These are phyloP conservation scores for Thamnophis sirtalis DNA, from an alignment of 2,113 vertebrate genomes.

Conservation along the genomic window DNA sequence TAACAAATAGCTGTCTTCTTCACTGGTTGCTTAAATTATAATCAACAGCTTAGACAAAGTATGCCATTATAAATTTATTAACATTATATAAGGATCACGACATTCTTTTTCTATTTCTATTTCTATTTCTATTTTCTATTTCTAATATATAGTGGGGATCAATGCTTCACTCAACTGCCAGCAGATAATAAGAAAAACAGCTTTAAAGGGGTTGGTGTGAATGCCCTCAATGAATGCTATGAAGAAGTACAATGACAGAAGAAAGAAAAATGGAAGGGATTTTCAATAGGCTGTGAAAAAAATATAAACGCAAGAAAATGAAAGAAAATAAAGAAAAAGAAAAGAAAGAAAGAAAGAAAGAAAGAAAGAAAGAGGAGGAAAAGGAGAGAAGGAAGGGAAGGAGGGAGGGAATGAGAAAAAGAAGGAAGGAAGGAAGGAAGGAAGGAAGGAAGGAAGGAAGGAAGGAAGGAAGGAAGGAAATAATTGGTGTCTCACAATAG, in stretches of 20 bases:
- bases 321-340: too few species aligned
- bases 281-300: constrained; percentile 20
- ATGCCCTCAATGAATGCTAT: not conserved
- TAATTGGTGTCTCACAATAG: not conserved
- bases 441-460: not conserved
- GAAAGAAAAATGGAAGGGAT: not conserved
- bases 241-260: constrained; percentile 4
- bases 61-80: too few species aligned
- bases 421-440: not conserved
- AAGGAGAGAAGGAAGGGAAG: not conserved
- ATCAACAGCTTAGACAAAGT: too few species aligned
- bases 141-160: not conserved
- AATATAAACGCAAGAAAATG: not conserved
- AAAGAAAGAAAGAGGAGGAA: too few species aligned
- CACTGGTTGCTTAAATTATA: too few species aligned
- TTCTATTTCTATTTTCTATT: too few species aligned
- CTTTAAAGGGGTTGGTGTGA: not conserved
- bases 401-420: not conserved
- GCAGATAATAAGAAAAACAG: not conserved
- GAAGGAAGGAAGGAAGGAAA: not conserved
- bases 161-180: not conserved
- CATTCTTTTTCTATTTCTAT: too few species aligned
- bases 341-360: not conserved
- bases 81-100: too few species aligned
- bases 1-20: too few species aligned